Conservation (phyloP, 2,797 vertebrate genomes). For the Notoglanidium macrostoma region DNA sequence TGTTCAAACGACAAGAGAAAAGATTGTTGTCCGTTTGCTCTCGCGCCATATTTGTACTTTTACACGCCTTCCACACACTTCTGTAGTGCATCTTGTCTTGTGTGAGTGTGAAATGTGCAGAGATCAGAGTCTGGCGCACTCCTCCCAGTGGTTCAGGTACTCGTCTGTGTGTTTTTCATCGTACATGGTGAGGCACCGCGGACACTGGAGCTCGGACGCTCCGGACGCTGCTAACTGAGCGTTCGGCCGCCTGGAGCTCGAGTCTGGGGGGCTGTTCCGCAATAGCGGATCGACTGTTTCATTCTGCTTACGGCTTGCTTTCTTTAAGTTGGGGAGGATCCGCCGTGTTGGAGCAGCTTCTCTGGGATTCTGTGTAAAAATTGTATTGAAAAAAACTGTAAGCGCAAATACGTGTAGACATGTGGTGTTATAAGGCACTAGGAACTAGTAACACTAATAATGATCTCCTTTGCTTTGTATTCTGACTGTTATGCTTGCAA, state of each 20-base stretch:
- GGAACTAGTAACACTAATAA: neutral
- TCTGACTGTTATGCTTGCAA: neutral
- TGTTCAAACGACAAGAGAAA: neutral
- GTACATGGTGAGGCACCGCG: slow-evolving; percentile 81
- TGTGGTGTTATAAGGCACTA: neutral
- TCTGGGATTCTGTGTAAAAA: slow-evolving; percentile 66
- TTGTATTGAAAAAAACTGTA: neutral
- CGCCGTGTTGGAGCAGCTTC: slow-evolving; percentile 69
- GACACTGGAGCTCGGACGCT: slow-evolving; percentile 85
- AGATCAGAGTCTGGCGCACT: slow-evolving; percentile 79
- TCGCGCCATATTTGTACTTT: slow-evolving; percentile 17
- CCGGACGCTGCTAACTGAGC: slow-evolving; percentile 58
- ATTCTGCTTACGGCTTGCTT: slow-evolving; percentile 60
- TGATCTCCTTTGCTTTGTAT: neutral
- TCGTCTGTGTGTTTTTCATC: slow-evolving; percentile 77
- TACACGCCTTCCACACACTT: slow-evolving; percentile 41
- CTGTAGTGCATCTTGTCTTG: slow-evolving; percentile 51
- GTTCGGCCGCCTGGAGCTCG: slow-evolving; percentile 53
- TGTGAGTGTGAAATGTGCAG: slow-evolving; percentile 22
- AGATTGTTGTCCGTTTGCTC: neutral
- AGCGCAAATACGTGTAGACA: neutral
- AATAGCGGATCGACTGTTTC: slow-evolving; percentile 66
- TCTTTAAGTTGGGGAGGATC: slow-evolving; percentile 71
- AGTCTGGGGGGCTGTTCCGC: slow-evolving; percentile 66
- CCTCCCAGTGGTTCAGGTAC: slow-evolving; percentile 85